Evolutionary conservation across 1,140 invertebrate species (phyloP), one percentile per base, ranked within the genome.

Genomic region (Monomorium pharaonis): DNA sequence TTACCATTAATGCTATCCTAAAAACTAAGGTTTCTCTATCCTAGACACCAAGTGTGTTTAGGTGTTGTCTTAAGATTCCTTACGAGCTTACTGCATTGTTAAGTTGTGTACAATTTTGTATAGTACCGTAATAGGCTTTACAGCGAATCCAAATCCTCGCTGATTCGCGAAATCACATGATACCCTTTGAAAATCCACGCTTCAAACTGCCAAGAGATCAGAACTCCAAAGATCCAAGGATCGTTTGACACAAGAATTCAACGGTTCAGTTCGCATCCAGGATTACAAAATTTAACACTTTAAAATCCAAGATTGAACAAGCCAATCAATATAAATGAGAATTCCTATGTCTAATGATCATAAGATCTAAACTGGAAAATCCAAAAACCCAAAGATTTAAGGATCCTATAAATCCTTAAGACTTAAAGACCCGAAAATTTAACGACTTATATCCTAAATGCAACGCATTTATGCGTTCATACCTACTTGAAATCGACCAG

Each of bases 1-100:
- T 94, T 94, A 94, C 90, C 91, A 93, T 80, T 80, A 80, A 80
- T 80, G 91, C 86, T 93, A 93, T 88, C 90, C 92, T 93, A 93
- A 92, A 91, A 92, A 90, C 92, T 94, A 92, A 92, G 91, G 84
- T 90, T n/a, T 37, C 72, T 89, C 85, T 92, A 93, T 89, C 88
- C 90, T 94, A 93, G 88, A 93, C 92, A 94, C 89, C 86, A 87
- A 92, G 58, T 84, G 88, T 92, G 88, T 89, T 92, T 91, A 92
- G 92, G 88, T 93, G 86, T 92, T 90, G 84, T 86, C 72, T 90
- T 91, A 91, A 90, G 87, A 91, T 78, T 69, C 86, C 62, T 87
- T 86, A 90, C 72, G 69, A 88, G n/a, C 81, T 81, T 78, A 88
- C 83, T 86, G 80, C 86, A 85, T 86, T 80, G 84, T 91, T 89